Conservation (phyloP, 2,113 vertebrate genomes). For the Heterotis niloticus region DNA sequence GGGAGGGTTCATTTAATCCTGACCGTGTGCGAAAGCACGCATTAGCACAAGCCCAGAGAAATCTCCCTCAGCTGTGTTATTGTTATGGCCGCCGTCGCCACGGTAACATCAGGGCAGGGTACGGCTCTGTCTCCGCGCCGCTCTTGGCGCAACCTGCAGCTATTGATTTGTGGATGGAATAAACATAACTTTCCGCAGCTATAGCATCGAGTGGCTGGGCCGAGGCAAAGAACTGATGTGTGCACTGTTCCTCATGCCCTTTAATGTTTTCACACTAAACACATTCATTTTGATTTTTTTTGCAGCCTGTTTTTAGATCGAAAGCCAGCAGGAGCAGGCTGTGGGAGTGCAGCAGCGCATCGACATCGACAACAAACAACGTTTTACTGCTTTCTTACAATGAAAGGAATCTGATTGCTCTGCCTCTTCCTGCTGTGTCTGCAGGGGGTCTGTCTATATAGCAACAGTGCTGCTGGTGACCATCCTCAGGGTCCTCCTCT, state of each 20-base stretch:
- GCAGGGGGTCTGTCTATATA: no score
- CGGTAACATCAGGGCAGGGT: slow-evolving; percentile 16
- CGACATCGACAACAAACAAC: neutral
- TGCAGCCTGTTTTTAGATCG: neutral
- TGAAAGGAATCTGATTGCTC: neutral
- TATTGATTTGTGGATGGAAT: slow-evolving; percentile 25
- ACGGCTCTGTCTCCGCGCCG: slow-evolving; percentile 5
- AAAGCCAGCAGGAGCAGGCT: slow-evolving; percentile 2
- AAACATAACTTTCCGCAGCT: slow-evolving; percentile 23
- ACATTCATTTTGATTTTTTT: slow-evolving; percentile 14
- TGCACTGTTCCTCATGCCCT: neutral
- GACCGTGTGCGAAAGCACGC: slow-evolving; percentile 1
- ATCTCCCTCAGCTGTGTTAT: slow-evolving; percentile 30
- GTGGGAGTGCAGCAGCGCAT: neutral
- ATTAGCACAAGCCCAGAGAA: slow-evolving; percentile 18
- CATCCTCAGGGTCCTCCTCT: no score
- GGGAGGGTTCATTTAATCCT: slow-evolving; percentile 15
- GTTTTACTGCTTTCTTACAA: neutral
- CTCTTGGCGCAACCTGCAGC: slow-evolving; percentile 13
- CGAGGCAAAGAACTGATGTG: neutral
- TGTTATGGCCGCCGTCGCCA: slow-evolving; percentile 23
- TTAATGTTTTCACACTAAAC: neutral
- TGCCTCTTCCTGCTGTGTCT: no score
- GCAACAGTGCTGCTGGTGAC: no score
- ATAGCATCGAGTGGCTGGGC: neutral